Evolutionary conservation across 2,888 invertebrate genomes (phyloP).

Genomic region (Sepioteuthis lessoniana): DNA sequence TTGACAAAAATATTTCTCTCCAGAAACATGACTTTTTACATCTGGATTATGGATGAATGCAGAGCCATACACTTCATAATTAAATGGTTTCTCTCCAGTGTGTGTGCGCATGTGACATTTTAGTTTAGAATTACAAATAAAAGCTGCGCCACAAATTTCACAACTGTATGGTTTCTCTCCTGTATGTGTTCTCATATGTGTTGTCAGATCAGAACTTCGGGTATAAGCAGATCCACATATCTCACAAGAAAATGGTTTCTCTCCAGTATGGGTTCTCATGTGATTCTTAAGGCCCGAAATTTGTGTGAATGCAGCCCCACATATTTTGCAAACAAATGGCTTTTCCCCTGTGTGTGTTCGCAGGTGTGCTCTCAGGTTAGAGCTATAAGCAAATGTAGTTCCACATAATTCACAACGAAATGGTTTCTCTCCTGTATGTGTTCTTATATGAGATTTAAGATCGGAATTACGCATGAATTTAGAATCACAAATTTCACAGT

Average conservation of each 20-base stretch:
- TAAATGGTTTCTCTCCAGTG: neutral
- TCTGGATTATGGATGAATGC: no score
- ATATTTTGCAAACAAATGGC: neutral
- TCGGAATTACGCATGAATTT: neutral
- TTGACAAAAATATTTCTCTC: no score
- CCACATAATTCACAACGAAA: conserved; percentile 25
- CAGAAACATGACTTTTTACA: no score
- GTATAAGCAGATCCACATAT: conserved; percentile 23
- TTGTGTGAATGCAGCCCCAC: neutral
- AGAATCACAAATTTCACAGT: neutral
- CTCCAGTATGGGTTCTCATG: conserved; percentile 15
- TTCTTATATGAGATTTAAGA: neutral
- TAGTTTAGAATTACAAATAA: conserved; percentile 1
- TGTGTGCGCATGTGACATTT: neutral
- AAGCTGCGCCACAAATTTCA: neutral
- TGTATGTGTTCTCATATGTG: no score
- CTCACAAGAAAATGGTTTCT: conserved; percentile 42
- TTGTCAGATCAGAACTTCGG: no score
- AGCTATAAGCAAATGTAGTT: neutral
- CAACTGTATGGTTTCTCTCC: neutral
- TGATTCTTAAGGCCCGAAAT: neutral
- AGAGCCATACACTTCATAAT: neutral
- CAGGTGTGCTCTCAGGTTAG: neutral
- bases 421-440: conserved; percentile 34
- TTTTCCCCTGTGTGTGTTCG: conserved; percentile 35